Conservation (phyloP, 1,140 invertebrate genomes). For the Phocides pigmalion region DNA sequence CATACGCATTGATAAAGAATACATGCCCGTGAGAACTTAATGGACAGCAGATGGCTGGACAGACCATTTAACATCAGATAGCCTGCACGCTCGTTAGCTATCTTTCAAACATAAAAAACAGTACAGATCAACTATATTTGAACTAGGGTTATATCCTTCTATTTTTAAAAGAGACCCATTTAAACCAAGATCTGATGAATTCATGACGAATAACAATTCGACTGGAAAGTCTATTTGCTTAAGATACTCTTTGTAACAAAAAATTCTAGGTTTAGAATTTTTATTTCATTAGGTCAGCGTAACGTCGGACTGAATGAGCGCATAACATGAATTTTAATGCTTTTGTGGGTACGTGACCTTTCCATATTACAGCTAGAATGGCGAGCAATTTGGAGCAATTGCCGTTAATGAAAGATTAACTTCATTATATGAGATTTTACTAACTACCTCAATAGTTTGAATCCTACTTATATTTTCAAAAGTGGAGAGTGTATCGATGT, state of each 20-base stretch:
- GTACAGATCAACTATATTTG: too few species aligned
- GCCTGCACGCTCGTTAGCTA: too few species aligned
- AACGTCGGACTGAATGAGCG: background rate
- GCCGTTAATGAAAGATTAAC: slow-evolving; percentile 5
- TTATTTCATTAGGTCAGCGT: background rate
- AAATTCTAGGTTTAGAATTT: background rate
- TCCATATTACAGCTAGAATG: slow-evolving; percentile 4
- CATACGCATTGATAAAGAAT: too few species aligned
- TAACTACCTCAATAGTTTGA: background rate
- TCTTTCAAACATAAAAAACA: too few species aligned
- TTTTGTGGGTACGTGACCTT: background rate
- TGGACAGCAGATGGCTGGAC: too few species aligned
- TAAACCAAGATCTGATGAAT: too few species aligned
- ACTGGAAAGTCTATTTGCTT: background rate
- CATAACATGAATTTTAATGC: background rate
- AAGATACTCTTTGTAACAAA: background rate
- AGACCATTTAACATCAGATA: too few species aligned
- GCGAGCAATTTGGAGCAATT: background rate
- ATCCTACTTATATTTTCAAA: background rate
- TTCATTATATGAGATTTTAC: background rate
- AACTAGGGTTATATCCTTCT: too few species aligned
- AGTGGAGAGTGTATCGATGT: too few species aligned
- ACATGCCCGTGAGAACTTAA: too few species aligned
- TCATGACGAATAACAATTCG: too few species aligned
- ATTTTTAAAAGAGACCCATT: too few species aligned